These are phyloP conservation scores for Oreohelix idahoensis DNA, from an alignment of 1,140 invertebrate species.

Conservation along the genomic window DNA sequence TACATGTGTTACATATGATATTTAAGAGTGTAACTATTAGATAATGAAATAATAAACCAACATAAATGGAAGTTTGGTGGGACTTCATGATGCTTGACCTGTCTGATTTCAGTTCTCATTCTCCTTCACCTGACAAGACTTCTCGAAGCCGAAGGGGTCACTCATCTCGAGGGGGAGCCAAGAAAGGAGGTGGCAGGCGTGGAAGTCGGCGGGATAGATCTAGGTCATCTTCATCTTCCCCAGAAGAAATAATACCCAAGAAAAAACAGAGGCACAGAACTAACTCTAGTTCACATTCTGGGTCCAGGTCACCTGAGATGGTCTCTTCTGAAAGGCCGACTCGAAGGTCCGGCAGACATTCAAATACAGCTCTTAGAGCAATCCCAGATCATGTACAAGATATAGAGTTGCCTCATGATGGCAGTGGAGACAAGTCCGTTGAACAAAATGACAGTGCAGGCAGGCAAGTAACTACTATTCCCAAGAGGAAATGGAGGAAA, in stretches of 20 bases:
- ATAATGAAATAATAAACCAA: too few species aligned
- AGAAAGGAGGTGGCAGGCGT: slow-evolving; percentile 27
- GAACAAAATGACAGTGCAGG: neutral
- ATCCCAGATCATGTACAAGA: neutral
- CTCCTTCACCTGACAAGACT: slow-evolving; percentile 37
- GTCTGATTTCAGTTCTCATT: slow-evolving; percentile 36
- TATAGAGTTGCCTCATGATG: slow-evolving; percentile 4
- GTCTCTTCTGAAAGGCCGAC: slow-evolving; percentile 15
- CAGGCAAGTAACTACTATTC: neutral
- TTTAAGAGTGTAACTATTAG: too few species aligned
- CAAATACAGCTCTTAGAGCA: neutral
- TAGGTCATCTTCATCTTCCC: slow-evolving; percentile 39
- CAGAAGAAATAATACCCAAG: slow-evolving; percentile 23
- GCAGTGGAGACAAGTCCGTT: neutral
- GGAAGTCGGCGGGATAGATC: slow-evolving; percentile 13
- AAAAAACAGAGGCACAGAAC: slow-evolving; percentile 3
- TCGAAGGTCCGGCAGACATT: slow-evolving; percentile 33
- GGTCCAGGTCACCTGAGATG: slow-evolving; percentile 37
- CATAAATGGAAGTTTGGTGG: too few species aligned
- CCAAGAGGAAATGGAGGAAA: neutral
- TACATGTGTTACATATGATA: too few species aligned
- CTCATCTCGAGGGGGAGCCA: neutral
- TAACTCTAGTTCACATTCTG: slow-evolving; percentile 18
- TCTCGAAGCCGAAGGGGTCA: slow-evolving; percentile 9
- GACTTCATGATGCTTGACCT: too few species aligned